Base-by-base conservation (phyloP, 2,113 vertebrate genomes). In the Heteronetta atricapilla region DNA sequence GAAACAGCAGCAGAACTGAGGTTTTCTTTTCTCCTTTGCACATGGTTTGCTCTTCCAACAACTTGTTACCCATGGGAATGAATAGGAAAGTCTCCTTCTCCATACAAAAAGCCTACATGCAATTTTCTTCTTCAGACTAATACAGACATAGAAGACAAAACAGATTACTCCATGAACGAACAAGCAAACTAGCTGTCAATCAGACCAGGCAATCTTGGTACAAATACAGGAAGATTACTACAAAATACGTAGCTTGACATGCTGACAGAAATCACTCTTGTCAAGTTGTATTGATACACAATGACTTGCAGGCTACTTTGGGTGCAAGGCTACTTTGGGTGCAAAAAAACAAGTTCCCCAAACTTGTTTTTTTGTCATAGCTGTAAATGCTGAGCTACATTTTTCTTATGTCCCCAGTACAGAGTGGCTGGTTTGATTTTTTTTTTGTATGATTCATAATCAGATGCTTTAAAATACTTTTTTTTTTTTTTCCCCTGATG, bases 361-460 rank as follows among this genome's bases (percentile, higher is more conserved):
- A 76, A 83, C 28, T 59, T 56, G 16, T 60, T 76, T 59, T 33
- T 19, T 34, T 69, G 42, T 82, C 44, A 19, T 8, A 31, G 78
- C 28, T 85, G 5, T 69, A 78, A 72, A 63, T 23, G 69, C 40
- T 90, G 79, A 92, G 50, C 68, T 67, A 78, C 46, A 42, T 86
- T 83, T 80, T 95, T 95, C 90, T 66, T 75, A 78, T 36, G 69
- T 64, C 42, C 28, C 40, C 58, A 84, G 44, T 55, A 89, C 20
- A 29, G 73, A 48, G 44, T 80, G n/a, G 31, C 11, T 93, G 74
- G 29, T 18, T 50, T 22, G 46, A 48, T 44, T 31, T 46, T 82
- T 58, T 29, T 89, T 90, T 92, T 83, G 69, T 82, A 84, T 95
- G 96, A 97, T 89, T 96, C 95, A 94, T 89, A 74, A 95, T 96